Evolutionary conservation across 64 coral and sea anemone species (phyloP).

Genomic region (Pachyseris speciosa): DNA sequence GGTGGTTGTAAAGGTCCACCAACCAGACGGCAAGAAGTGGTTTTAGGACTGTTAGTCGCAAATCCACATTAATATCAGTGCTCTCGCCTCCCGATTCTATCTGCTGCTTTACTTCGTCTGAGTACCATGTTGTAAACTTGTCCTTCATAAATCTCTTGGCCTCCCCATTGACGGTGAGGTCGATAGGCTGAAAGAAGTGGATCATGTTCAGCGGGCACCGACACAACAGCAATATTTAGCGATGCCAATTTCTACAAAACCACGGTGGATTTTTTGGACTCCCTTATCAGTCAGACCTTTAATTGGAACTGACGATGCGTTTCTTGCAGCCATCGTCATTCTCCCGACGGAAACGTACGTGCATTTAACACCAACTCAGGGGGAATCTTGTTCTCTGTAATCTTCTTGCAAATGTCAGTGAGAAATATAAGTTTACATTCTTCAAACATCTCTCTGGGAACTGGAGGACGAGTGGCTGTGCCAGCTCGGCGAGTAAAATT

Average conservation of each 20-base stretch:
- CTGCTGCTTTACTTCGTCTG: constrained; percentile 53
- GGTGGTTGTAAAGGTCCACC: constrained; percentile 59
- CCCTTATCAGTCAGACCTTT: constrained; percentile 56
- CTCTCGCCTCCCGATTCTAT: constrained; percentile 39
- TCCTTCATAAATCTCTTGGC: constrained; percentile 70
- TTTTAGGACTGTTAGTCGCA: constrained; percentile 26
- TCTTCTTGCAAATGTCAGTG: not conserved
- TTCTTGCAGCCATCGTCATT: constrained; percentile 25
- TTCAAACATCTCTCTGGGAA: constrained; percentile 36
- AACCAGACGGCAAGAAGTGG: constrained; percentile 59
- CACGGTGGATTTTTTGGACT: constrained; percentile 59
- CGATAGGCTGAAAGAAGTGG: constrained; percentile 67
- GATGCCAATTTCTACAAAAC: constrained; percentile 53
- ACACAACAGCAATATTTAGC: constrained; percentile 47
- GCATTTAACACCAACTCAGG: constrained; percentile 41
- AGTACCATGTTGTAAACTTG: constrained; percentile 70
- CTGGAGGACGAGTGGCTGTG: constrained; percentile 41
- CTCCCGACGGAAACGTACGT: constrained; percentile 53
- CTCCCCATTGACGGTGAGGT: constrained; percentile 27
- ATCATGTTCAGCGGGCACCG: constrained; percentile 23
- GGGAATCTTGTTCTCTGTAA: constrained; percentile 22
- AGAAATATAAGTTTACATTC: constrained; percentile 56
- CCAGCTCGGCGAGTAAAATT: constrained; percentile 50
- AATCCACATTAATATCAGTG: constrained; percentile 19
- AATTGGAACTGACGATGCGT: constrained; percentile 54